Evolutionary conservation across 2,113 vertebrate genomes (phyloP).

Genomic region (Pholis gunnellus): DNA sequence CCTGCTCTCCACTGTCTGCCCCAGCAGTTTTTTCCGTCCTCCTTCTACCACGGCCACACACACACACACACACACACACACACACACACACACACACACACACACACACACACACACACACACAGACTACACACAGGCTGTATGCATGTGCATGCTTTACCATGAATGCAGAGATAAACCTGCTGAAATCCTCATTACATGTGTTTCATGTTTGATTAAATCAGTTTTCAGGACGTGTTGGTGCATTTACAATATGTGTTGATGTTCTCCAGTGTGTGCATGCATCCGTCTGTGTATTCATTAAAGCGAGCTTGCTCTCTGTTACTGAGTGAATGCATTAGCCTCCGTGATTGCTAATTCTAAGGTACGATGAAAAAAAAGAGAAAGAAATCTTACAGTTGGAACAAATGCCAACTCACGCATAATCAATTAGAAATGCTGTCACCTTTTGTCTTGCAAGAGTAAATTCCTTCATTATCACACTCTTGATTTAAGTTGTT

Average conservation of each 20-base stretch:
- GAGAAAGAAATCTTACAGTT: slow-evolving; percentile 2
- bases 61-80: slow-evolving; percentile 26
- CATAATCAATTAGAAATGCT: slow-evolving; percentile 9
- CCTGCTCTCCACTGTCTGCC: slow-evolving; percentile 58
- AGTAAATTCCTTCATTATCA: slow-evolving; percentile 32
- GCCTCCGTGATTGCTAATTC: slow-evolving; percentile 27
- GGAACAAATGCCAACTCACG: slow-evolving; percentile 38
- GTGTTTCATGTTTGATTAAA: slow-evolving; percentile 33
- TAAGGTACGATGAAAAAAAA: neutral
- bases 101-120: slow-evolving; percentile 18
- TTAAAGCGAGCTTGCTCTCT: slow-evolving; percentile 26
- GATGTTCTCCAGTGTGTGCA: neutral
- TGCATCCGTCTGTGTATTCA: slow-evolving; percentile 14
- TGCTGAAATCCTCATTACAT: neutral
- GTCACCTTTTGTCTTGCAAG: slow-evolving; percentile 4
- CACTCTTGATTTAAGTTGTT: slow-evolving; percentile 48
- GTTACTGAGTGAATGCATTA: slow-evolving; percentile 25
- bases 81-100: slow-evolving; percentile 23
- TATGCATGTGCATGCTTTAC: slow-evolving; percentile 14
- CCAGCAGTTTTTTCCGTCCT: slow-evolving; percentile 32
- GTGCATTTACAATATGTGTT: neutral
- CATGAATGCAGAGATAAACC: slow-evolving; percentile 11
- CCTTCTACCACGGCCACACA: slow-evolving; percentile 29
- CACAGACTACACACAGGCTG: slow-evolving; percentile 16
- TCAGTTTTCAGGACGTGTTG: slow-evolving; percentile 9